Conservation (phyloP, 2,113 vertebrate genomes). For the Lonchura striata region DNA sequence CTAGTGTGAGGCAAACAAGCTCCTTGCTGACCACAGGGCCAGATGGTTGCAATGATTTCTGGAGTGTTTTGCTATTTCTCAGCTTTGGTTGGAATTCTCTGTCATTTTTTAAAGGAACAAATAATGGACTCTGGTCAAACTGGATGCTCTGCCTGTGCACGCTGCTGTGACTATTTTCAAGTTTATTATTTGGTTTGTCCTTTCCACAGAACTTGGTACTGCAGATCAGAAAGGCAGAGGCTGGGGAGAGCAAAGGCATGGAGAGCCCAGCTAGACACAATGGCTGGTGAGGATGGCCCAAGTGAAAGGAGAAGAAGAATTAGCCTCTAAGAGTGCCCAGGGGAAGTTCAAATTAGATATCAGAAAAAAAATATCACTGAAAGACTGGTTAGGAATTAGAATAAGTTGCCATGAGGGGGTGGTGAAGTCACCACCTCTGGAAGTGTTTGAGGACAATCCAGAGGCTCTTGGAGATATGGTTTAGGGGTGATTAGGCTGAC, state of each 20-base stretch:
- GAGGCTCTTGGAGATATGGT: neutral
- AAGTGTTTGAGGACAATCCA: neutral
- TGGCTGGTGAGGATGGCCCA: neutral
- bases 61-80: fast-evolving
- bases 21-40: neutral
- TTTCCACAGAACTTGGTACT: neutral
- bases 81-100: neutral
- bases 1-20: neutral
- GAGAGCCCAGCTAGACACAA: neutral
- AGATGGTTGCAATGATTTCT: neutral
- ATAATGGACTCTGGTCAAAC: neutral
- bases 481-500: neutral
- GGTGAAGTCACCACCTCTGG: neutral
- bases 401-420: neutral
- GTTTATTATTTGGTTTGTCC: neutral
- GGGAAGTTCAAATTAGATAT: neutral
- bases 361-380: neutral
- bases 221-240: neutral
- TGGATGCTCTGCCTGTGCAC: neutral
- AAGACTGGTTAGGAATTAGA: neutral
- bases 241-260: neutral
- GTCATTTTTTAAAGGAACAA: neutral
- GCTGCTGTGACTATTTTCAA: neutral
- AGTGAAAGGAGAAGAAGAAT: neutral
- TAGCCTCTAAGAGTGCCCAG: neutral